These are phyloP conservation scores for Brachypteracias leptosomus DNA, from an alignment of 2,113 vertebrate species.

Conservation along the genomic window DNA sequence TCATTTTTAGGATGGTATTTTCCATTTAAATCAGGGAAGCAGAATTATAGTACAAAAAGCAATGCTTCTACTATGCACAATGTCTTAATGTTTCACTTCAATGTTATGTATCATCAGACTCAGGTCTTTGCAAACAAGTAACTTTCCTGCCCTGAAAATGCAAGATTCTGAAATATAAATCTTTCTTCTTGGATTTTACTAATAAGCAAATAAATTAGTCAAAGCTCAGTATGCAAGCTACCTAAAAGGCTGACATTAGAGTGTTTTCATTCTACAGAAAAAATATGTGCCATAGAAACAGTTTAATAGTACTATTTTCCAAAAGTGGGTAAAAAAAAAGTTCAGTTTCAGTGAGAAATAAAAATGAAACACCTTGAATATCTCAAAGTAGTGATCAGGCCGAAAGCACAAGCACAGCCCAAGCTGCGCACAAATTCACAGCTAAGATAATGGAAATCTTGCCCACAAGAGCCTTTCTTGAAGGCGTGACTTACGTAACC, in stretches of 20 bases:
- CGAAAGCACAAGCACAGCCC: background rate
- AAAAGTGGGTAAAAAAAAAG: background rate
- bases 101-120: rapidly evolving
- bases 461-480: background rate
- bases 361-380: background rate
- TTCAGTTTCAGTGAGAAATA: background rate
- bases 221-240: background rate
- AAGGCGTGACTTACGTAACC: background rate
- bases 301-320: background rate
- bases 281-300: background rate
- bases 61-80: background rate
- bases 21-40: background rate
- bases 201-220: background rate
- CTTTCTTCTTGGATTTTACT: background rate
- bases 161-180: background rate
- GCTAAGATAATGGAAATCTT: background rate
- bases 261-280: background rate
- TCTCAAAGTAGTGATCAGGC: background rate
- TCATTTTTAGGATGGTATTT: background rate
- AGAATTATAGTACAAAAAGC: background rate
- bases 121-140: background rate
- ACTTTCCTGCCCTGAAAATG: background rate
- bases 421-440: background rate
- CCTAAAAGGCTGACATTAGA: background rate
- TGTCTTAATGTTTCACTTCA: background rate